Base-by-base conservation (phyloP, 2,888 invertebrate species). In the Brenthis daphne region DNA sequence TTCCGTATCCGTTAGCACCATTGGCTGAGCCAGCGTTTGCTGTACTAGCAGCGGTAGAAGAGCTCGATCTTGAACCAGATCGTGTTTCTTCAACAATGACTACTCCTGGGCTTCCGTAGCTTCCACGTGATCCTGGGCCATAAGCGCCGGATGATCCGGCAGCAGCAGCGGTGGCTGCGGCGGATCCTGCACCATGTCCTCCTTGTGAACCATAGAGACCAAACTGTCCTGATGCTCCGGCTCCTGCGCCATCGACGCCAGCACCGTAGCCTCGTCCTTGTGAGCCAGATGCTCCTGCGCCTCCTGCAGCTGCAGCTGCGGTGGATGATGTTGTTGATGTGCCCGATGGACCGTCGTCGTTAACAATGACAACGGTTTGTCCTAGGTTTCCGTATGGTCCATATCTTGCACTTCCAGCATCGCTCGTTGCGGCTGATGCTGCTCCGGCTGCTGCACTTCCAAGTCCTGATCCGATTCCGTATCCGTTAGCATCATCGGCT, bases 11-110 rank as follows among this genome's bases (percentile, higher is more conserved):
- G 1, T 1, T 2, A n/a, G 5, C 37, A 50, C 58, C 67, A 29
- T 64, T 66, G 29, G 61, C 50, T 51, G 54, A 37, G 65, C 69
- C 24, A 20, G 69, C 33, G 16, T 60, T 57, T 13, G 72, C 14
- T 12, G 67, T 61, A 12, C 64, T 51, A 16, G 69, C 51, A 5
- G 73, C 14, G 11, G 57, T 57, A 5, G 65, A 29, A 3, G 71
- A 48, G 2, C 53, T 24, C n/a, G 73, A 65, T 13, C 43, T 16
- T 16, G 43, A n/a, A 51, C 51, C 51, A 14, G 70, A 43, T 54
- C 56, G 66, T 4, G 20, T 33, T 20, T 57, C 56, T 6, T 65
- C 67, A 5, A 68, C 47, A 6, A 63, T 13, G 11, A 57, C 57
- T 1, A 56, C 12, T 12, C 16, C 65, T 56, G 0, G 5, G 56